Percentiles rank a stretch among this genome's conserved stretches.
These are phyloP conservation scores for Dastarcus helophoroides DNA, from an alignment of 2,888 invertebrate species.

Conservation along the genomic window DNA sequence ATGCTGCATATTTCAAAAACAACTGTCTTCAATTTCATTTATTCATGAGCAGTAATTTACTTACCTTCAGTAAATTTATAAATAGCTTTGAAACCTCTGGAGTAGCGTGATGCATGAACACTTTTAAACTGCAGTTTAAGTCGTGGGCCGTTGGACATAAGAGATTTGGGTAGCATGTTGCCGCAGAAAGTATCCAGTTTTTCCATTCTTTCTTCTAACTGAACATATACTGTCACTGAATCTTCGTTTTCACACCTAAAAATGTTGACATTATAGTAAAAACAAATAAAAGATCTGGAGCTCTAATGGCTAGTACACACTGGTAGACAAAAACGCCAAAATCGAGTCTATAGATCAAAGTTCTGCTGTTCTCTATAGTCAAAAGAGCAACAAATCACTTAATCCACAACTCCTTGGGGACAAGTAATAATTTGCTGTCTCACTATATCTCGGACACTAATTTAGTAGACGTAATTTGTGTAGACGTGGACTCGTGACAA, in stretches of 20 bases:
- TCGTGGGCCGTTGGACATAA: conserved; percentile 87
- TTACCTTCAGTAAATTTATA: conserved; percentile 86
- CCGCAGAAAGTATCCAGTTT: conserved; percentile 85
- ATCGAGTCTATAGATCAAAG: background rate
- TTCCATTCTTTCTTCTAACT: conserved; percentile 72
- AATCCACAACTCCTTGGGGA: no score
- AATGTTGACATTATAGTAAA: conserved; percentile 16
- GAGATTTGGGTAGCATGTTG: conserved; percentile 64
- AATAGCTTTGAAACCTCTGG: conserved; percentile 77
- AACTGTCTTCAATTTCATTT: no score
- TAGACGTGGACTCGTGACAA: no score
- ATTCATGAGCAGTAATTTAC: conserved; percentile 33
- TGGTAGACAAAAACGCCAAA: background rate
- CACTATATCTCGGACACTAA: no score
- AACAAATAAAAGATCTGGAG: background rate
- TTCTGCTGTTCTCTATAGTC: no score
- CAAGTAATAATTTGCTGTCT: no score
- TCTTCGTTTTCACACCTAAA: conserved; percentile 68
- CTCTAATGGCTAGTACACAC: no score
- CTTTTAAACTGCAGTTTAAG: conserved; percentile 80
- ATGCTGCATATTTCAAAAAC: no score
- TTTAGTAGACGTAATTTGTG: no score
- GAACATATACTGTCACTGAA: conserved; percentile 69
- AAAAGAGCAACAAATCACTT: no score
- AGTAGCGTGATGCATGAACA: conserved; percentile 61